These are phyloP conservation scores for Oreochromis niloticus DNA, from an alignment of 2,113 vertebrate genomes.

Conservation along the genomic window DNA sequence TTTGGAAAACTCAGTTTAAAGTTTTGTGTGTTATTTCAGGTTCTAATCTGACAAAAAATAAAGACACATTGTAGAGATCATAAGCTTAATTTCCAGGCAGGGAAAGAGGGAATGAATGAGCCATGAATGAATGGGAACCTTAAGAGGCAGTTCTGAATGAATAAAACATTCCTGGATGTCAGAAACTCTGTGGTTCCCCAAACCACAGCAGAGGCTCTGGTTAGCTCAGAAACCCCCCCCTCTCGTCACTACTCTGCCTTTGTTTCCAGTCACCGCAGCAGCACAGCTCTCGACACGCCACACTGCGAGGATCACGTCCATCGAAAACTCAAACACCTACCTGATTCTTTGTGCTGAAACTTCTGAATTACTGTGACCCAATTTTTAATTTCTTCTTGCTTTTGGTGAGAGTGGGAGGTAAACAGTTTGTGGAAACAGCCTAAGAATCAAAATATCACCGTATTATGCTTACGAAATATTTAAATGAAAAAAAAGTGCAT, in stretches of 20 bases:
- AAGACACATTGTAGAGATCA: neutral
- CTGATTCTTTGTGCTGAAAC: neutral
- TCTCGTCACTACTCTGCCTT: neutral
- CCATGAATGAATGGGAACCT: neutral
- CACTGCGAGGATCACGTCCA: neutral
- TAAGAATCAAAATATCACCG: neutral
- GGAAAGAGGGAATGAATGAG: neutral
- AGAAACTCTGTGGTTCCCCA: neutral
- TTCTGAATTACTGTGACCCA: neutral
- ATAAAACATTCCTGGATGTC: neutral
- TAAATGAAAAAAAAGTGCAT: neutral
- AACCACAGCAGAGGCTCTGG: neutral
- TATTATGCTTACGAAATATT: neutral
- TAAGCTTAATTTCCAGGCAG: neutral
- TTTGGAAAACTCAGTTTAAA: neutral
- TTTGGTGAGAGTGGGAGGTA: neutral
- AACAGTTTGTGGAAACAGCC: neutral
- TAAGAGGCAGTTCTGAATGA: neutral
- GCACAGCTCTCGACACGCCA: neutral
- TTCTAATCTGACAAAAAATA: neutral
- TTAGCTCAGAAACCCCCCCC: neutral
- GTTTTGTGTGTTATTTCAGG: neutral
- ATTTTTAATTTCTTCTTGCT: neutral
- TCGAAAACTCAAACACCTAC: neutral
- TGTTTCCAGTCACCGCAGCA: neutral